Base-by-base conservation (phyloP, 2,888 invertebrate genomes). In the Xestia rhomboidea region DNA sequence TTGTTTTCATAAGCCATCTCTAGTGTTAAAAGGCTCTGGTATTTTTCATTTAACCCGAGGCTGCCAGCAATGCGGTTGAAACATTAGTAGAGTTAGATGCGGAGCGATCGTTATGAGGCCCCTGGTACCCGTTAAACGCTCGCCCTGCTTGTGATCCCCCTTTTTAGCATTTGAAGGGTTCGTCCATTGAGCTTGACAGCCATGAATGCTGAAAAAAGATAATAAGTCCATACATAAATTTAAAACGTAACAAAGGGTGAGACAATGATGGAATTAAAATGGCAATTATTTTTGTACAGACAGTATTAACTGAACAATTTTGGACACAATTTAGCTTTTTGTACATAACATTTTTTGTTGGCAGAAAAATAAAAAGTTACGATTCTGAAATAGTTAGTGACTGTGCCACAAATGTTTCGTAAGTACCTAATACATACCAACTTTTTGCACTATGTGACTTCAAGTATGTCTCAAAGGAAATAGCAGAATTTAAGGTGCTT, bases 71-170 rank as follows among this genome's bases (percentile, higher is more conserved):
- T 85, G 88, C 84, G 88, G 85, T 82, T 74, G 73, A 85, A 88
- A 85, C 88, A 90, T 90, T 90, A 85, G 85, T 79, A 46, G 73
- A 85, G 83, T 85, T 86, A 77, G 89, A 88, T 83, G 83, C 72
- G 83, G 83, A 69, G 69, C 79, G 85, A 88, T 84, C 88, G 85
- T 86, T 86, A 85, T 76, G 77, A 80, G 83, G 64, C 84, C 80
- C 76, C 68, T 27, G 89, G 60, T 82, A 86, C 87, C 79, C 86
- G 73, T 88, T 88, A 85, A 87, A 79, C 78, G 76, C 51, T 79
- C 54, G 54, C 72, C 44, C 63, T 51, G 76, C 62, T 78, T 75
- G 27, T 66, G 79, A 77, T 79, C 70, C 79, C 83, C 84, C 75
- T 86, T 88, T 87, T 88, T 73, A 82, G 75, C 83, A 83, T 89